Base-by-base conservation (phyloP, 1,140 invertebrate genomes). In the Ceratosolen fusciceps region DNA sequence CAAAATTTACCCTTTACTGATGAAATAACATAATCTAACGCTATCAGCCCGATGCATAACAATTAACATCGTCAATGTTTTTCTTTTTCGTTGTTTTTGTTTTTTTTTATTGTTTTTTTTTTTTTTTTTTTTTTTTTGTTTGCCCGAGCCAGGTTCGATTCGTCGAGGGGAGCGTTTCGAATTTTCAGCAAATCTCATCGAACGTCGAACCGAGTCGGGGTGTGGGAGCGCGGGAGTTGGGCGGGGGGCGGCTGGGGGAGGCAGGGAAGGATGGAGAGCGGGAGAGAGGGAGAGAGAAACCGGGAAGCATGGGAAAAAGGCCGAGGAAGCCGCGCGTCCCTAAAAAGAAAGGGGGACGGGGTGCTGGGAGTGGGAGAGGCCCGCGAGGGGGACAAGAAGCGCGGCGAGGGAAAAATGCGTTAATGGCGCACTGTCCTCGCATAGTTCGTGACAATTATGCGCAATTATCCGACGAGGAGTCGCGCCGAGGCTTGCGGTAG, bases 391-490 rank as follows among this genome's bases (percentile, higher is more conserved):
- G 3, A 19, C 26, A 58, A 58, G 39, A 52, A 72, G 1, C 34
- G 31, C 52, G 49, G 16, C 85, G 82, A 82, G 68, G 83, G 89
- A 90, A 90, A 90, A 89, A 90, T 90, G 89, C 89, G 84, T 85
- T 90, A 90, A 90, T 90, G 89, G 89, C 84, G 86, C 86, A 88
- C 87, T 87, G 88, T 89, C 88, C 87, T 89, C 89, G 89, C 89
- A 90, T 90, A 89, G 85, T 88, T 90, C 74, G 83, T 84, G 87
- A 90, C 89, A 90, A 90, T 90, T 90, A 90, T 90, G 89, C 88
- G 87, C 89, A 88, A 90, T 90, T 90, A 90, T 83, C 80, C 85
- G 84, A 60, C 43, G 56, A 29, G 47, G 21, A 29, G 31, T 24
- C 67, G 70, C 39, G 9, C 60, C 31, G 47, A 26, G 54, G 47